Percentiles rank a stretch among this genome's conserved stretches.
Conservation (phyloP, 1,140 invertebrate species). For the Goniozus legneri region DNA sequence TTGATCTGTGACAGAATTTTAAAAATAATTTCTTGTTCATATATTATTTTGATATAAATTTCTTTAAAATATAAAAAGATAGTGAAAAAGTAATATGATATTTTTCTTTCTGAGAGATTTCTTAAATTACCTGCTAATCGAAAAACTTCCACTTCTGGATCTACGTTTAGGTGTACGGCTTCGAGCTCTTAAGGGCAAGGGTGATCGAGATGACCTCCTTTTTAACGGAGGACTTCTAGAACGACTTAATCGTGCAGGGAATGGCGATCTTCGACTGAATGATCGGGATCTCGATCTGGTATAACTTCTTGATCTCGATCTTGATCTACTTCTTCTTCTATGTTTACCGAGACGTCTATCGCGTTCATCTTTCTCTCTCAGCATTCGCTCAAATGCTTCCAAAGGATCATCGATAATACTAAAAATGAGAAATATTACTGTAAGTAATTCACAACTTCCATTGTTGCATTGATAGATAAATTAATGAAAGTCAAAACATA, state of each 20-base stretch:
- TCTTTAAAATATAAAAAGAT: not conserved
- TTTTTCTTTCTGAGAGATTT: too few species aligned
- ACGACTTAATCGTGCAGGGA: conserved; percentile 38
- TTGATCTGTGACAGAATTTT: conserved; percentile 32
- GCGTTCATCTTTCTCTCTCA: conserved; percentile 77
- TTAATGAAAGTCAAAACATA: too few species aligned
- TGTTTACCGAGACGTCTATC: conserved; percentile 64
- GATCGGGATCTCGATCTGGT: conserved; percentile 53
- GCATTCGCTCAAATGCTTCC: conserved; percentile 80
- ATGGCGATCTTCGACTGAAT: conserved; percentile 43
- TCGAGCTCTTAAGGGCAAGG: conserved; percentile 43
- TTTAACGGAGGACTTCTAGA: conserved; percentile 47
- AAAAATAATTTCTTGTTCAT: not conserved
- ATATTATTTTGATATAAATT: not conserved
- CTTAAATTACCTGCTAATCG: conserved; percentile 54
- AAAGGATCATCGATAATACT: conserved; percentile 77
- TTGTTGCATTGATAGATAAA: too few species aligned
- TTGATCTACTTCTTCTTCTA: conserved; percentile 53
- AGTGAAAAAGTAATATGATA: not conserved
- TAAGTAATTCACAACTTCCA: not conserved
- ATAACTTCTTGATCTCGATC: conserved; percentile 55
- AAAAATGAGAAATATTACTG: conserved; percentile 23
- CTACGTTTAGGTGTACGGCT: conserved; percentile 50
- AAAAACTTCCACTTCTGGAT: conserved; percentile 51
- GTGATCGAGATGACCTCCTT: conserved; percentile 42